Evolutionary conservation across 2,797 vertebrate species (phyloP).

Genomic region (Myotis daubentonii): DNA sequence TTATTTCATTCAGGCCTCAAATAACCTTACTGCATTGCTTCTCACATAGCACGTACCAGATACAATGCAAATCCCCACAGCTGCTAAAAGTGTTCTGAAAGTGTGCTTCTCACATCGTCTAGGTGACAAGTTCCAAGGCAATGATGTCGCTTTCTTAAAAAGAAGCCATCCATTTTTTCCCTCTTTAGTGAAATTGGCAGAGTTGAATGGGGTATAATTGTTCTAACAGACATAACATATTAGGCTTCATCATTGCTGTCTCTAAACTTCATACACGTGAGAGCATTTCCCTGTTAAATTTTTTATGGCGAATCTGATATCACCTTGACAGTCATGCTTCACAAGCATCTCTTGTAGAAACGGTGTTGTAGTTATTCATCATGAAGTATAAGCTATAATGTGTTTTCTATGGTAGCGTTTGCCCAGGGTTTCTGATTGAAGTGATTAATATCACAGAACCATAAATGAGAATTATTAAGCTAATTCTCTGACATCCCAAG

Average conservation of each 20-base stretch:
- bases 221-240: not conserved
- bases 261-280: slow-evolving; percentile 20
- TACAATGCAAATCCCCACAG: not conserved
- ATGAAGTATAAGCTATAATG: not conserved
- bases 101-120: not conserved
- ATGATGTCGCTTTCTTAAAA: not conserved
- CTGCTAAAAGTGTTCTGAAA: not conserved
- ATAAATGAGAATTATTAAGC: slow-evolving; percentile 28
- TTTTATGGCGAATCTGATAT: not conserved
- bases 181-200: not conserved
- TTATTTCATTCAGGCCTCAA: not conserved
- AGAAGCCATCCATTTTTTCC: not conserved
- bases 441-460: slow-evolving; percentile 11
- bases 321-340: not conserved
- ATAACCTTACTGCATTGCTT: not conserved
- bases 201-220: not conserved
- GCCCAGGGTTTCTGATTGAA: not conserved
- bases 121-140: not conserved
- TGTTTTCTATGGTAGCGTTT: not conserved
- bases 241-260: not conserved
- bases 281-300: not conserved
- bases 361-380: not conserved
- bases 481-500: slow-evolving; percentile 8
- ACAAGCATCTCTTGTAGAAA: not conserved
- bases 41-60: not conserved